phyloP scores from a whole-genome alignment of 2,888 invertebrate genomes.

The Drosophila trichaetosa region DNA sequence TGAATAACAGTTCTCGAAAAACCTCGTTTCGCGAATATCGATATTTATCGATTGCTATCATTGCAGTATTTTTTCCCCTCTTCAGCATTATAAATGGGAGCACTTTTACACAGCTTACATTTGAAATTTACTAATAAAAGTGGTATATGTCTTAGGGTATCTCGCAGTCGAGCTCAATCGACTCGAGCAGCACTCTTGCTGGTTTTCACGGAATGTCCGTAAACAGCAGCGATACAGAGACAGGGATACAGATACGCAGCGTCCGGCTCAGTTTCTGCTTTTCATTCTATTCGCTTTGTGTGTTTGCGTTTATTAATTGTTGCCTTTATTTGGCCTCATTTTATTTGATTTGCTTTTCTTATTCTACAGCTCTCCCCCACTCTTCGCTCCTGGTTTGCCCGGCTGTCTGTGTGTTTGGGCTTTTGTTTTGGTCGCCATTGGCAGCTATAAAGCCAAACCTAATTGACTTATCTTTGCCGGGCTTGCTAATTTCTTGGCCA shows the following conservation, averaged over 20 bases:
- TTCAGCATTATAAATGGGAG: not conserved
- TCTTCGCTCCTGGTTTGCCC: not conserved
- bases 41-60: not conserved
- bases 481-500: slow-evolving; percentile 78
- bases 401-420: slow-evolving; percentile 30
- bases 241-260: slow-evolving; percentile 51
- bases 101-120: not conserved
- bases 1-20: not conserved
- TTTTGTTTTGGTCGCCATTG: slow-evolving; percentile 68
- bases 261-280: slow-evolving; percentile 47
- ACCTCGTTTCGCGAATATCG: not conserved
- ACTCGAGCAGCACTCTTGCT: not conserved
- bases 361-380: slow-evolving; percentile 26
- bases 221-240: slow-evolving; percentile 31
- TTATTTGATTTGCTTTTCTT: slow-evolving; percentile 78
- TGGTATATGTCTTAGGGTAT: not conserved
- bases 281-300: slow-evolving; percentile 35
- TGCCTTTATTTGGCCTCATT: slow-evolving; percentile 81
- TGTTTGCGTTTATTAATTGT: slow-evolving; percentile 80
- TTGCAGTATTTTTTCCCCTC: not conserved
- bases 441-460: slow-evolving; percentile 82
- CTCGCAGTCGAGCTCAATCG: not conserved
- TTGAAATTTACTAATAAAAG: not conserved
- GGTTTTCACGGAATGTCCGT: slow-evolving; percentile 40
- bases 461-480: slow-evolving; percentile 81